Percentiles rank a stretch among this genome's conserved stretches.
phyloP scores from a whole-genome alignment of 2,797 vertebrate genomes.

The Schizopygopsis malacanthus region DNA sequence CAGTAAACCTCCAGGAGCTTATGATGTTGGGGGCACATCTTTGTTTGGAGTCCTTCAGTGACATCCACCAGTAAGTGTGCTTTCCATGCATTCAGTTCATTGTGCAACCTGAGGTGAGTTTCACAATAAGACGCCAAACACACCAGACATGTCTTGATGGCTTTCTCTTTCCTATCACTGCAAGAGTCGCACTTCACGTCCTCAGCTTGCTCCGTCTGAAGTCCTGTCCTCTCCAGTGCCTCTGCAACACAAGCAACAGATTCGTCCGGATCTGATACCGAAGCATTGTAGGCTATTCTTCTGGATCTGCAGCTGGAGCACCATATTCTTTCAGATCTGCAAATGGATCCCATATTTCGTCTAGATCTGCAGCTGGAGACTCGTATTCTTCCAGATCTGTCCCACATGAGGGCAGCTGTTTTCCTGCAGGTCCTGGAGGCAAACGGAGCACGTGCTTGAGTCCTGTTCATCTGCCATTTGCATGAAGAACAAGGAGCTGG shows the following conservation, averaged over 20 bases:
- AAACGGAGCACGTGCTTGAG: not conserved
- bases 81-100: not conserved
- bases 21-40: slow-evolving; percentile 29
- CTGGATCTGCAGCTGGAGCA: not conserved
- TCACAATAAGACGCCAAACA: slow-evolving; percentile 31
- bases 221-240: not conserved
- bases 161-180: slow-evolving; percentile 6
- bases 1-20: slow-evolving; percentile 51
- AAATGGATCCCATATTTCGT: not conserved
- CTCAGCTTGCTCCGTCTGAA: not conserved
- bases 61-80: slow-evolving; percentile 17
- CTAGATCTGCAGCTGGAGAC: not conserved
- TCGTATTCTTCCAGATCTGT: not conserved
- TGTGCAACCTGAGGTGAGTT: slow-evolving; percentile 37
- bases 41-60: not conserved
- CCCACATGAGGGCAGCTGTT: not conserved
- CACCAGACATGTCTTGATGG: slow-evolving; percentile 31
- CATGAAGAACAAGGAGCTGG: not conserved
- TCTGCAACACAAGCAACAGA: not conserved
- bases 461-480: slow-evolving; percentile 17
- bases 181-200: slow-evolving; percentile 24
- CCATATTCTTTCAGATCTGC: not conserved
- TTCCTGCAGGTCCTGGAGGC: not conserved
- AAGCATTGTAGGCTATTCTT: too few species aligned
- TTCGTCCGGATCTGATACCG: not conserved